These are phyloP conservation scores for Hemibagrus guttatus DNA, from an alignment of 2,797 vertebrate species.

Conservation along the genomic window DNA sequence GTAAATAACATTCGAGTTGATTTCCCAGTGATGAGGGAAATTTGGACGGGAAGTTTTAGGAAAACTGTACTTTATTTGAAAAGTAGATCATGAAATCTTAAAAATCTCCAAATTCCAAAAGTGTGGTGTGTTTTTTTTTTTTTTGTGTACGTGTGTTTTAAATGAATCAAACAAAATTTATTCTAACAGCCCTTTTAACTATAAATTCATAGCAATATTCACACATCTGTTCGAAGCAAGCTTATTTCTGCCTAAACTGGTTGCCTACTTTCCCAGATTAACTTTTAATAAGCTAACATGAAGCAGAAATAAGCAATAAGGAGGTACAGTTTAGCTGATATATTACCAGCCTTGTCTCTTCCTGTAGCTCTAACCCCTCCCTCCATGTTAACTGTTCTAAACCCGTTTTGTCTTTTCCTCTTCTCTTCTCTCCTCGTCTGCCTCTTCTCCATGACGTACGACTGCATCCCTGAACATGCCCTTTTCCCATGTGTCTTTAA, in stretches of 20 bases:
- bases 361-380: slow-evolving; percentile 24
- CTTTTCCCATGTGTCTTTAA: slow-evolving; percentile 64
- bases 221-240: background rate
- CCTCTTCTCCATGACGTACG: slow-evolving; percentile 31
- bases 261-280: background rate
- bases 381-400: slow-evolving; percentile 71
- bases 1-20: background rate
- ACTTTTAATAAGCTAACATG: background rate
- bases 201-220: background rate
- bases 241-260: background rate
- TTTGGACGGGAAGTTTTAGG: background rate
- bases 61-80: background rate
- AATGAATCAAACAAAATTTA: background rate
- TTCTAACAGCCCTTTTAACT: background rate
- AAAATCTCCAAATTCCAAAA: background rate
- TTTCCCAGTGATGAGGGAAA: background rate
- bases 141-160: background rate
- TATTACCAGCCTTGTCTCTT: background rate
- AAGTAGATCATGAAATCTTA: background rate
- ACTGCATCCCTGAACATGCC: slow-evolving; percentile 36
- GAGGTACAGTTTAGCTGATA: background rate
- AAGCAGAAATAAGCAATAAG: background rate
- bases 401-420: slow-evolving; percentile 72
- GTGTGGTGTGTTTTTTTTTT: no score
- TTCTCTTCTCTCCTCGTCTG: slow-evolving; percentile 32